A percentile compares a stretch with the other conserved stretches of the same genome.
phyloP scores from a whole-genome alignment of 2,797 vertebrate genomes.

The Notamacropus eugenii region DNA sequence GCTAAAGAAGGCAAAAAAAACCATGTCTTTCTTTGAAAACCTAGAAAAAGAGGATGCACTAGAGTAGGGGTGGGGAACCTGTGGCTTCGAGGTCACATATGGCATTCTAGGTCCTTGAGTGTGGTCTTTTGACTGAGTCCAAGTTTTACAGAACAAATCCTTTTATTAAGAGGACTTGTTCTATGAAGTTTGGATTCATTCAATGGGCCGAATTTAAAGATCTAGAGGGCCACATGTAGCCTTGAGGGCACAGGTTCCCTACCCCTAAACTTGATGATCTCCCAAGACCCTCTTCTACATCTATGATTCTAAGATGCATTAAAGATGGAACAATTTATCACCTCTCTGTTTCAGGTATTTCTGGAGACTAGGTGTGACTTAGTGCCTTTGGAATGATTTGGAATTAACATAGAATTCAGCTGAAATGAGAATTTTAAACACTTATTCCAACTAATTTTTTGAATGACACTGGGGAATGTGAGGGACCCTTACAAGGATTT shows the following conservation, averaged over 20 bases:
- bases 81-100: too few species aligned
- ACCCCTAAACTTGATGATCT: background rate
- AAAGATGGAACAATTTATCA: background rate
- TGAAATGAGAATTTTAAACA: slow-evolving; percentile 14
- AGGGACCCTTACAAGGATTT: background rate
- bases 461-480: slow-evolving; percentile 33
- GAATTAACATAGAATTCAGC: background rate
- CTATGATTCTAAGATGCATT: background rate
- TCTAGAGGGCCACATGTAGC: too few species aligned
- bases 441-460: slow-evolving; percentile 5
- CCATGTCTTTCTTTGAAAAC: background rate
- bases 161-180: too few species aligned
- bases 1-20: background rate
- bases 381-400: background rate
- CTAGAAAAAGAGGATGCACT: background rate
- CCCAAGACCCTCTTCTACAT: background rate
- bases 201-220: too few species aligned
- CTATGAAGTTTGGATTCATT: too few species aligned
- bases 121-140: too few species aligned
- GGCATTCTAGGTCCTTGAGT: too few species aligned
- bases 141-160: too few species aligned
- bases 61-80: too few species aligned
- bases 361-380: background rate
- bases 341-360: background rate
- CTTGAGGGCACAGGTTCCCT: too few species aligned